A percentile compares a stretch with the other conserved stretches of the same genome.
Evolutionary conservation across 2,888 invertebrate genomes (phyloP).

Genomic region (Thereva nobilitata): DNA sequence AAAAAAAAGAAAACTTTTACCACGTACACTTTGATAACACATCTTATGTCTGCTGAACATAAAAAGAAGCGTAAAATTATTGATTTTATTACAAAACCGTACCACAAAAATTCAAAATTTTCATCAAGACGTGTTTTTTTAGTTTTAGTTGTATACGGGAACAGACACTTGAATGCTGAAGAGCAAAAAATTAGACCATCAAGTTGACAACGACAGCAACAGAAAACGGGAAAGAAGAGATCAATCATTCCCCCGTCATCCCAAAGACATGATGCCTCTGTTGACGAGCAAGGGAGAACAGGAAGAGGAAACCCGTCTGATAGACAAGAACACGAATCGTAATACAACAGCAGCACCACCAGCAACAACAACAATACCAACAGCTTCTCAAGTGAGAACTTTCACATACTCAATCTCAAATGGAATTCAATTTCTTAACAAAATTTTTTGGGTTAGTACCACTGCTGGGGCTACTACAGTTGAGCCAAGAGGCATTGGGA

Average conservation of each 20-base stretch:
- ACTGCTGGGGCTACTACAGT: no score
- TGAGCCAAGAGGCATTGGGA: no score
- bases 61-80: no score
- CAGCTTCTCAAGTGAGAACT: slow-evolving; percentile 21
- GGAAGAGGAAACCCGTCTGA: slow-evolving; percentile 26
- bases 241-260: slow-evolving; percentile 30
- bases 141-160: not conserved
- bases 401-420: slow-evolving; percentile 5
- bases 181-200: slow-evolving; percentile 14
- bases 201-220: slow-evolving; percentile 22
- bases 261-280: slow-evolving; percentile 26
- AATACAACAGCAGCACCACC: not conserved
- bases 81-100: no score
- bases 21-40: no score
- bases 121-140: no score
- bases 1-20: no score
- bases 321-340: slow-evolving; percentile 12
- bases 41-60: no score
- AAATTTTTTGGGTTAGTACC: no score
- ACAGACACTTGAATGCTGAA: slow-evolving; percentile 6
- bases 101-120: no score
- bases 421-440: no score
- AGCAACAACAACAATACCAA: not conserved
- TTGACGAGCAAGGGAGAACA: slow-evolving; percentile 24
- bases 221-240: slow-evolving; percentile 28